phyloP scores from a whole-genome alignment of 2,113 vertebrate genomes.

The Pithys albifrons region DNA sequence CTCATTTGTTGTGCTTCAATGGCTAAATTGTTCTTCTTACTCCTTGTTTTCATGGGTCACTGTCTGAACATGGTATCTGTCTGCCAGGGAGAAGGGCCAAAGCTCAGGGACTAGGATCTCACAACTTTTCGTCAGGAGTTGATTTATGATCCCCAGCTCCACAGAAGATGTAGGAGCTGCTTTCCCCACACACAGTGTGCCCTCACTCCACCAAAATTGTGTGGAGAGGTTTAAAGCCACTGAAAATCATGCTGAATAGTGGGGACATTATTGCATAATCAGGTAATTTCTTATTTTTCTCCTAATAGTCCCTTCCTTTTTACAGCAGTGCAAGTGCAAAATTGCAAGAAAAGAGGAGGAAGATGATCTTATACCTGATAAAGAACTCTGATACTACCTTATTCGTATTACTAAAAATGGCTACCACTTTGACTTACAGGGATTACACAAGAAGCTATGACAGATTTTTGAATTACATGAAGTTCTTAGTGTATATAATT shows the following conservation, averaged over 20 bases:
- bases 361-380: background rate
- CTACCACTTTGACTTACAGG: background rate
- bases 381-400: background rate
- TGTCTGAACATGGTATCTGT: background rate
- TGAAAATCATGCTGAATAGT: background rate
- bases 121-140: background rate
- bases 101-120: background rate
- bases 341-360: background rate
- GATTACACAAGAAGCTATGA: background rate
- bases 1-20: background rate
- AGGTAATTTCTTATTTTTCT: background rate
- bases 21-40: background rate
- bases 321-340: background rate
- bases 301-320: background rate
- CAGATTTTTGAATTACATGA: background rate
- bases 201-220: background rate
- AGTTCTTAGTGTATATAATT: background rate
- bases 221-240: background rate
- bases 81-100: background rate
- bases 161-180: background rate
- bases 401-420: background rate
- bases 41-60: background rate
- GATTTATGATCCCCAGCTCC: background rate
- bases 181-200: background rate
- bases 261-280: background rate